Evolutionary conservation across 2,797 vertebrate genomes (phyloP).

Genomic region (Enteromius unitaeniatus): DNA sequence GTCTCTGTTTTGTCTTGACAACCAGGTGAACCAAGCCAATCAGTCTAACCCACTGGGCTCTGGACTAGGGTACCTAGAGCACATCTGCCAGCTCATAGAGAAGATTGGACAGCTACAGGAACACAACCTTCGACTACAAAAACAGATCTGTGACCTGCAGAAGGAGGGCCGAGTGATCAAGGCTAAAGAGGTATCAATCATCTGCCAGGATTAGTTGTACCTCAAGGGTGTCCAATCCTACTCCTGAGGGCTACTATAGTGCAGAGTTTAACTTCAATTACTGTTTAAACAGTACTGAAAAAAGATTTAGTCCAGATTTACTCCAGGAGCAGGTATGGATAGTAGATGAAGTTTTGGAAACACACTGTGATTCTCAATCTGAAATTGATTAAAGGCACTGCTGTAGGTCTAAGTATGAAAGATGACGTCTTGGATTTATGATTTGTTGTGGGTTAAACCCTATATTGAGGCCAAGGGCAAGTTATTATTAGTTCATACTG

Average conservation of each 20-base stretch:
- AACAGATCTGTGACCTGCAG: constrained; percentile 82
- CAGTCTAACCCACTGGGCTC: constrained; percentile 76
- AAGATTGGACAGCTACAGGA: constrained; percentile 90
- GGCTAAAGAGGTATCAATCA: constrained; percentile 80
- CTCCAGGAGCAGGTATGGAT: background rate
- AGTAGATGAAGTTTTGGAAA: background rate
- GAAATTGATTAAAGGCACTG: background rate
- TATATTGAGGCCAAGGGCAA: constrained; percentile 21
- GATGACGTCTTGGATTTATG: constrained; percentile 3
- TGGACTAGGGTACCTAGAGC: constrained; percentile 87
- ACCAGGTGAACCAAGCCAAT: constrained; percentile 77
- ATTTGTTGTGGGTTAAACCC: constrained; percentile 36
- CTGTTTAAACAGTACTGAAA: background rate
- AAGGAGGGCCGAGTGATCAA: constrained; percentile 77
- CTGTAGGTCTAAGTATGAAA: constrained; percentile 13
- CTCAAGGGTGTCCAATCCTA: background rate
- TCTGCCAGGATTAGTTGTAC: background rate
- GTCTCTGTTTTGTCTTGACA: constrained; percentile 6
- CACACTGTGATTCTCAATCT: background rate
- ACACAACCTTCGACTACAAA: constrained; percentile 83
- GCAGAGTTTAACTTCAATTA: background rate
- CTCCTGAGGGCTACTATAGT: background rate
- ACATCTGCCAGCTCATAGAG: constrained; percentile 89
- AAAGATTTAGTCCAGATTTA: too few relatives aligned
- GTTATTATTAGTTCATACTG: constrained; percentile 34